A percentile compares a stretch with the other conserved stretches of the same genome.
Evolutionary conservation across 2,797 vertebrate genomes (phyloP).

Genomic region (Sebastes hubbsi): DNA sequence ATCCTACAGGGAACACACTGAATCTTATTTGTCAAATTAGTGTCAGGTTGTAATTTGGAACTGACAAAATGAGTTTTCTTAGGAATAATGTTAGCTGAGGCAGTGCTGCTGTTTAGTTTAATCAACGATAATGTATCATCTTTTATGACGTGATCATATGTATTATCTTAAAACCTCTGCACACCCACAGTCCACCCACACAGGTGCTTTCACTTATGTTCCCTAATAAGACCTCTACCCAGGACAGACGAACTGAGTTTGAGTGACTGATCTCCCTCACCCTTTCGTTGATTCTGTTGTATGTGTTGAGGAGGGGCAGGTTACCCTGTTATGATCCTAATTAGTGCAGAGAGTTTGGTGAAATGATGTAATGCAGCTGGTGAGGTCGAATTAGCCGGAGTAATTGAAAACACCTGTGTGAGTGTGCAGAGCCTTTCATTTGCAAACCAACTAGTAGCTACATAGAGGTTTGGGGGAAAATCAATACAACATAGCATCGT

Average conservation of each 20-base stretch:
- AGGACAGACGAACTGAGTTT: neutral
- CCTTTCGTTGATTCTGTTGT: neutral
- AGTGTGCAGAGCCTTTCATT: neutral
- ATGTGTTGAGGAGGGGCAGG: neutral
- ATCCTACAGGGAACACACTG: neutral
- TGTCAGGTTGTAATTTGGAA: neutral
- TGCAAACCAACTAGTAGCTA: neutral
- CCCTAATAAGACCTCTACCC: neutral
- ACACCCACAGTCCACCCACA: neutral
- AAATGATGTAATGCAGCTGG: neutral
- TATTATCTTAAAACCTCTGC: neutral
- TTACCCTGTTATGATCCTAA: neutral
- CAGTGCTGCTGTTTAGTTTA: neutral
- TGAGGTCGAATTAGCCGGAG: neutral
- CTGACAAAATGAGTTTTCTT: neutral
- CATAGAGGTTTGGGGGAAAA: too few species aligned
- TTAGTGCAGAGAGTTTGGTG: neutral
- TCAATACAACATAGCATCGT: too few species aligned
- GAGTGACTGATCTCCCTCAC: neutral
- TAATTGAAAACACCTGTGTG: conserved; percentile 17
- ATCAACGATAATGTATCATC: neutral
- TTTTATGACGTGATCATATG: neutral
- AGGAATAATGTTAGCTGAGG: neutral
- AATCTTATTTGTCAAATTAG: neutral
- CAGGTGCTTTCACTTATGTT: neutral